phyloP scores from a whole-genome alignment of 2,797 vertebrate genomes.

The Paramormyrops hopkinsi region DNA sequence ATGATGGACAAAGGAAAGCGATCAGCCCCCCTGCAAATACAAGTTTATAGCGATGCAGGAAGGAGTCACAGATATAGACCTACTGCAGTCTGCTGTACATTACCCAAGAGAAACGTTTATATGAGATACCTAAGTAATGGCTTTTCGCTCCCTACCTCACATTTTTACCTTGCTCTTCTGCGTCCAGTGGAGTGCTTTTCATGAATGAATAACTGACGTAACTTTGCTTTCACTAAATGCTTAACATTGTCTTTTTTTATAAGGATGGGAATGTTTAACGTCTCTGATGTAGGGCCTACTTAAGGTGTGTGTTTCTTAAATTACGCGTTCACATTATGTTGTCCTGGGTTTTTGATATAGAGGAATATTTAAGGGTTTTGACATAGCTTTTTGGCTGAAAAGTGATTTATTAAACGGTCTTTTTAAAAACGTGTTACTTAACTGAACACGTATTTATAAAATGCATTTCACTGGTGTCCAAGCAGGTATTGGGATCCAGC shows the following conservation, averaged over 20 bases:
- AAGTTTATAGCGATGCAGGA: background rate
- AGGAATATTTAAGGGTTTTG: background rate
- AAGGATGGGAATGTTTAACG: background rate
- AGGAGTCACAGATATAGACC: background rate
- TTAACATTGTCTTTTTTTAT: background rate
- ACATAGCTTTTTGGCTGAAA: background rate
- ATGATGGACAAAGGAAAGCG: background rate
- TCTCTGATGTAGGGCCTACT: background rate
- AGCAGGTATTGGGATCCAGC: background rate
- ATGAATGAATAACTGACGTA: background rate
- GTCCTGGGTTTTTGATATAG: background rate
- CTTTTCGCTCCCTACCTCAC: background rate
- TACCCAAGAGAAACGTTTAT: background rate
- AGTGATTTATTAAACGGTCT: background rate
- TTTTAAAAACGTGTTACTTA: background rate
- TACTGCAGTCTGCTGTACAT: background rate
- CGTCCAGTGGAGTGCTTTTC: background rate
- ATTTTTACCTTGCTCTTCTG: background rate
- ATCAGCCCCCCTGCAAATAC: background rate
- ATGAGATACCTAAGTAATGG: background rate
- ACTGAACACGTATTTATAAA: background rate
- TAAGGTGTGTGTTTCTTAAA: background rate
- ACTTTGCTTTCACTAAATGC: background rate
- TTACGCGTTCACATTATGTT: background rate
- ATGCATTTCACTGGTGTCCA: background rate